A percentile compares a stretch with the other conserved stretches of the same genome.
Evolutionary conservation across 1,140 invertebrate species (phyloP).

Genomic region (Paralvinella palmiformis): DNA sequence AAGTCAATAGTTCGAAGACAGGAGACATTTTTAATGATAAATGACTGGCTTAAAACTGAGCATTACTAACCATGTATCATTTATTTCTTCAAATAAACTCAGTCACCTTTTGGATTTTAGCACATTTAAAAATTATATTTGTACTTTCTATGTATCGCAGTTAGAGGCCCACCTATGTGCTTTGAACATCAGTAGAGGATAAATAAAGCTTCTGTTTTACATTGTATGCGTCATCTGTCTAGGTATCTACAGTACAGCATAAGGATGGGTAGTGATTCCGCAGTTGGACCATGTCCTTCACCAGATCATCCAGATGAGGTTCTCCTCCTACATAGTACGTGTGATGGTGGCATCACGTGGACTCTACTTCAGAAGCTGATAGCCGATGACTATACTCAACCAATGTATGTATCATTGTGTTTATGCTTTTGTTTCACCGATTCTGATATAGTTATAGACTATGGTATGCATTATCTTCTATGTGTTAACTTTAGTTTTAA

Average conservation of each 20-base stretch:
- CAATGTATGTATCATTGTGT: conserved; percentile 44
- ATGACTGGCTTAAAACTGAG: too few species aligned
- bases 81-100: too few species aligned
- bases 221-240: not conserved
- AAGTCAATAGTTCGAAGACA: too few species aligned
- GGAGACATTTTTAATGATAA: too few species aligned
- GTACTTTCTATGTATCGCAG: not conserved
- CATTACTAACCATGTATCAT: too few species aligned
- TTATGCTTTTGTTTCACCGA: too few species aligned
- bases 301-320: conserved; percentile 41
- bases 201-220: not conserved
- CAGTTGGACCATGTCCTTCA: conserved; percentile 44
- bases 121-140: not conserved
- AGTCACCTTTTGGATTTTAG: not conserved
- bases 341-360: conserved; percentile 50
- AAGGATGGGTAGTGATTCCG: conserved; percentile 43
- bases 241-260: conserved; percentile 46
- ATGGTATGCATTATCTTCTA: too few species aligned
- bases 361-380: conserved; percentile 41
- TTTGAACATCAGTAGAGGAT: too few species aligned
- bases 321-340: conserved; percentile 49
- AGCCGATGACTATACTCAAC: conserved; percentile 31
- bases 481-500: too few species aligned
- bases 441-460: too few species aligned
- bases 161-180: too few species aligned